A percentile compares a stretch with the other conserved stretches of the same genome.
phyloP scores from a whole-genome alignment of 2,888 invertebrate species.

The Pollenia labialis region DNA sequence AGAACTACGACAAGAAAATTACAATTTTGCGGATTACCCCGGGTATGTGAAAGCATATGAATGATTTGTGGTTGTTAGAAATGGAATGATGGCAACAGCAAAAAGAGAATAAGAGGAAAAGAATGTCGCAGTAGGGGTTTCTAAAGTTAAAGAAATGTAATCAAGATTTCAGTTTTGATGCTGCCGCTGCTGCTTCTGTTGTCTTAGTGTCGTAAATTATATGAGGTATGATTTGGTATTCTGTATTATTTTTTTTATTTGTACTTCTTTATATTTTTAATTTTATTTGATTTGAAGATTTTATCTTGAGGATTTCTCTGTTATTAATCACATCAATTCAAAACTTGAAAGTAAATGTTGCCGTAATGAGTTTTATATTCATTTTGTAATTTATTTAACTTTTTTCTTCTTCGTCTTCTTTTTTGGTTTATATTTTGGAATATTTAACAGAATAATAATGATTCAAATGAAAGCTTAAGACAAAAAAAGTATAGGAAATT shows the following conservation, averaged over 20 bases:
- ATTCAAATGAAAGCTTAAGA: not conserved
- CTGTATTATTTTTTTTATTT: not conserved
- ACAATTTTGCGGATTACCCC: conserved; percentile 71
- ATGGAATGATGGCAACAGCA: conserved; percentile 25
- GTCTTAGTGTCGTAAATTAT: conserved; percentile 51
- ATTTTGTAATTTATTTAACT: conserved; percentile 55
- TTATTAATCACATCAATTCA: conserved; percentile 69
- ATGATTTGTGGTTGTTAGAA: conserved; percentile 70
- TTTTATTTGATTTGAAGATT: conserved; percentile 62
- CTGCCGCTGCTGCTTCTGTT: conserved; percentile 28
- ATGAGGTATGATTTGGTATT: conserved; percentile 51
- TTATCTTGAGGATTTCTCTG: conserved; percentile 60
- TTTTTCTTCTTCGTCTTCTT: not conserved
- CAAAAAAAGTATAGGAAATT: too few relatives aligned
- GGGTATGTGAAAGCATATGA: conserved; percentile 70
- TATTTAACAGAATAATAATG: not conserved
- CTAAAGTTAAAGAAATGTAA: conserved; percentile 61
- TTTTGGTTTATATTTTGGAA: conserved; percentile 1
- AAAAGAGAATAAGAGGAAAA: not conserved
- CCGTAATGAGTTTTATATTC: conserved; percentile 62
- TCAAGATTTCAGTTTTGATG: conserved; percentile 46
- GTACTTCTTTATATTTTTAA: conserved; percentile 19
- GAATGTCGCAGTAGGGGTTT: not conserved
- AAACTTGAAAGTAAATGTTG: conserved; percentile 62
- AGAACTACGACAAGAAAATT: conserved; percentile 49